Evolutionary conservation across 2,113 vertebrate species (phyloP).

Genomic region (Dicerorhinus sumatrensis): DNA sequence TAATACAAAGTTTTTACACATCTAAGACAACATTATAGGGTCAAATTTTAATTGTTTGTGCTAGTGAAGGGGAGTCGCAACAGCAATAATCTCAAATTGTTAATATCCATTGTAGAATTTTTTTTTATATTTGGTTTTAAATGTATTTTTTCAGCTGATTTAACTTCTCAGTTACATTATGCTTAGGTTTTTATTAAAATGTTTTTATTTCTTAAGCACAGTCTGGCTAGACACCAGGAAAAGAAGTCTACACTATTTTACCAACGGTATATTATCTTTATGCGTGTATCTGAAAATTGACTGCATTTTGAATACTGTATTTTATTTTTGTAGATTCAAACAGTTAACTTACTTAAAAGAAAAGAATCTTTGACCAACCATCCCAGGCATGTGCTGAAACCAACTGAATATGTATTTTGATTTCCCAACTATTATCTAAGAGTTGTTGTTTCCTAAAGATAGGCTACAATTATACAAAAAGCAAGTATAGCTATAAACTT

Average conservation of each 20-base stretch:
- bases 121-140: neutral
- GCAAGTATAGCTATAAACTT: neutral
- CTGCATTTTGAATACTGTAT: neutral
- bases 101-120: neutral
- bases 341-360: neutral
- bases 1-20: neutral
- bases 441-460: neutral
- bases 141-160: neutral
- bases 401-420: neutral
- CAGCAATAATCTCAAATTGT: neutral
- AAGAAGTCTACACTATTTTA: neutral
- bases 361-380: neutral
- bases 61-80: neutral
- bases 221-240: neutral
- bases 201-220: neutral
- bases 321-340: neutral
- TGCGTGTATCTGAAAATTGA: neutral
- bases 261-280: neutral
- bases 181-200: neutral
- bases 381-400: neutral
- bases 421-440: neutral
- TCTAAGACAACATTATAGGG: neutral
- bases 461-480: neutral
- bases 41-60: neutral
- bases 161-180: conserved; percentile 17